Percentiles rank a stretch among this genome's conserved stretches.
phyloP scores from a whole-genome alignment of 2,888 invertebrate species.

The Melanophora roralis region DNA sequence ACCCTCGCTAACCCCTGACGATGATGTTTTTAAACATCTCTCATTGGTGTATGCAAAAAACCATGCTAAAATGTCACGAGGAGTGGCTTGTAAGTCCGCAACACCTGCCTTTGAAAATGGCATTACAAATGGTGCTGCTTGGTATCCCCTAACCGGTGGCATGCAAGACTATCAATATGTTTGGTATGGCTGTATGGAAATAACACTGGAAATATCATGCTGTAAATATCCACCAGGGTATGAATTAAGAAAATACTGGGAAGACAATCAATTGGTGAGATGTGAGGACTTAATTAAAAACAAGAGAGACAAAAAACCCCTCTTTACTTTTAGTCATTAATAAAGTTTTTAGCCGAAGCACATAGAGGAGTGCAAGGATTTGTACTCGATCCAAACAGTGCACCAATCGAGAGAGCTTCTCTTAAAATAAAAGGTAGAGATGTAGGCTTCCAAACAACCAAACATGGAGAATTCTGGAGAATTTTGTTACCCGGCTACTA shows the following conservation, averaged over 20 bases:
- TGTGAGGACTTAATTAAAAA: background rate
- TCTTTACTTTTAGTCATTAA: constrained; percentile 81
- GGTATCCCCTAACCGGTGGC: constrained; percentile 90
- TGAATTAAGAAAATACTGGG: constrained; percentile 90
- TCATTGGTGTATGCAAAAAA: constrained; percentile 90
- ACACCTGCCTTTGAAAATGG: constrained; percentile 89
- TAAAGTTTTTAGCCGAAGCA: constrained; percentile 90
- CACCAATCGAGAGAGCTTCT: constrained; percentile 87
- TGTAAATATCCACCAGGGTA: constrained; percentile 93
- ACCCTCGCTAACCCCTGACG: constrained; percentile 92
- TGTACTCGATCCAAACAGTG: constrained; percentile 86
- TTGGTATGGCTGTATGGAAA: constrained; percentile 95
- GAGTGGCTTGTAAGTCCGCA: constrained; percentile 88
- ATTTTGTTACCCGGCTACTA: constrained; percentile 92
- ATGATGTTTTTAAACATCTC: constrained; percentile 93
- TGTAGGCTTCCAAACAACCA: constrained; percentile 90
- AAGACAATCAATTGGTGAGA: constrained; percentile 88
- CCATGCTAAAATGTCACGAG: constrained; percentile 92
- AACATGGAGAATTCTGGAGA: constrained; percentile 97
- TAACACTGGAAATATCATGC: constrained; percentile 95
- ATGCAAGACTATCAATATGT: constrained; percentile 92
- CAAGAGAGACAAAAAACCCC: background rate
- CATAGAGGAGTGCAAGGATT: constrained; percentile 94
- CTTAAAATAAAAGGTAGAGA: constrained; percentile 89
- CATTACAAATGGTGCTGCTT: constrained; percentile 95